phyloP scores from a whole-genome alignment of 2,113 vertebrate species.

The Picathartes gymnocephalus region DNA sequence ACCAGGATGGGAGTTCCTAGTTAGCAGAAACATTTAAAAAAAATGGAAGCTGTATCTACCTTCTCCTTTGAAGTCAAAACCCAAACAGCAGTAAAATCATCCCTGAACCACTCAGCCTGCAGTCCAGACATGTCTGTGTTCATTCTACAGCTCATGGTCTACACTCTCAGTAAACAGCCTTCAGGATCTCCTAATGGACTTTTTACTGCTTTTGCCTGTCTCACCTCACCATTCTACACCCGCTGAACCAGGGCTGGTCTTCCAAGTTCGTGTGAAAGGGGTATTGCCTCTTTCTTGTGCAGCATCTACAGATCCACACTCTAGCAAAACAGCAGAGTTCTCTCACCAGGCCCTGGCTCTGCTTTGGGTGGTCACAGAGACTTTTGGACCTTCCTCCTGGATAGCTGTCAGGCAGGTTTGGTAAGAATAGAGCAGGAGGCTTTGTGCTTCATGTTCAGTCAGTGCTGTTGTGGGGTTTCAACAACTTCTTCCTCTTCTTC shows the following conservation, averaged over 20 bases:
- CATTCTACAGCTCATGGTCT: not conserved
- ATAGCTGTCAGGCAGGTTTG: not conserved
- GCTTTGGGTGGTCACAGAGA: not conserved
- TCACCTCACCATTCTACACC: rapidly evolving
- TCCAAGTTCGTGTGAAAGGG: not conserved
- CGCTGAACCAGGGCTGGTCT: not conserved
- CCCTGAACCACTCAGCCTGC: not conserved
- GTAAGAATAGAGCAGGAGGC: not conserved
- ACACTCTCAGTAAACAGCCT: not conserved
- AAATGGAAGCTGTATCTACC: not conserved
- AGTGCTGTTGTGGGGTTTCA: slow-evolving; percentile 55
- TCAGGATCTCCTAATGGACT: not conserved
- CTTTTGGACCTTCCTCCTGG: not conserved
- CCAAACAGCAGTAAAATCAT: not conserved
- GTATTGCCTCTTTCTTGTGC: not conserved
- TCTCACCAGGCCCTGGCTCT: not conserved
- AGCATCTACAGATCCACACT: not conserved
- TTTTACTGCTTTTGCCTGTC: not conserved
- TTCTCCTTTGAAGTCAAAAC: not conserved
- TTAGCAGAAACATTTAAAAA: not conserved
- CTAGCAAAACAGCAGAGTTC: not conserved
- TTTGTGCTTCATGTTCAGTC: not conserved
- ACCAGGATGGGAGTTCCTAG: not conserved
- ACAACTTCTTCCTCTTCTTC: slow-evolving; percentile 54
- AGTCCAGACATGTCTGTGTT: not conserved